Evolutionary conservation across 2,888 invertebrate genomes (phyloP).

Genomic region (Buathra laborator): DNA sequence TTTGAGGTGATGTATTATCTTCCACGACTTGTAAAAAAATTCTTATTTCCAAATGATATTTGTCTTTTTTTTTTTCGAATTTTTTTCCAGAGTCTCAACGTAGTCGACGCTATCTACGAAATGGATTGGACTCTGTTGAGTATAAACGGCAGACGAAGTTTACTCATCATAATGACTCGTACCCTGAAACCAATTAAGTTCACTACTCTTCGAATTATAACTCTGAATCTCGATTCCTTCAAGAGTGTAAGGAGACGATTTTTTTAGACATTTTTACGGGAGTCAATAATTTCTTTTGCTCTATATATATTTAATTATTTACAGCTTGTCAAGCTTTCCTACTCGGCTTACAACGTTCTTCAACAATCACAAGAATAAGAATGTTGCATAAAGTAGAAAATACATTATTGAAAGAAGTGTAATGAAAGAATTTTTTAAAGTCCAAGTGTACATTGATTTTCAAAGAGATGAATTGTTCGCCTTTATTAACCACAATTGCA

Average conservation of each 20-base stretch:
- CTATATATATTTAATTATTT: background rate
- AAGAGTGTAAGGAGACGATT: background rate
- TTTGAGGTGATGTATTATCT: conserved; percentile 8
- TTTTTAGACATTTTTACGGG: background rate
- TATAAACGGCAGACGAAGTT: conserved; percentile 66
- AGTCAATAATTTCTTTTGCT: background rate
- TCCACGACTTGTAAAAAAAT: background rate
- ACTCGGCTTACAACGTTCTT: conserved; percentile 70
- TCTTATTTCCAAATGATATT: background rate
- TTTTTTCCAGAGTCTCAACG: conserved; percentile 68
- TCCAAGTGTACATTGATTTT: too few relatives aligned
- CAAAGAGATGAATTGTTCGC: too few relatives aligned
- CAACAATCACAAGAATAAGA: conserved; percentile 61
- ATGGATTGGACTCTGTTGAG: conserved; percentile 75
- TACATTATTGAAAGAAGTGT: too few relatives aligned
- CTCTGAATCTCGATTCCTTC: conserved; percentile 17
- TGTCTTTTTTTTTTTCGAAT: background rate
- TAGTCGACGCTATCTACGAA: conserved; percentile 73
- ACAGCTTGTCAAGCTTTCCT: conserved; percentile 72
- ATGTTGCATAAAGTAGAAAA: background rate
- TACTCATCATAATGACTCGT: conserved; percentile 73
- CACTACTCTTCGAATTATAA: conserved; percentile 74
- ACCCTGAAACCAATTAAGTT: conserved; percentile 73
- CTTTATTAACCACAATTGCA: too few relatives aligned
- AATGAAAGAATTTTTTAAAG: too few relatives aligned